Conservation (phyloP, 2,113 vertebrate species). For the Numenius arquata region DNA sequence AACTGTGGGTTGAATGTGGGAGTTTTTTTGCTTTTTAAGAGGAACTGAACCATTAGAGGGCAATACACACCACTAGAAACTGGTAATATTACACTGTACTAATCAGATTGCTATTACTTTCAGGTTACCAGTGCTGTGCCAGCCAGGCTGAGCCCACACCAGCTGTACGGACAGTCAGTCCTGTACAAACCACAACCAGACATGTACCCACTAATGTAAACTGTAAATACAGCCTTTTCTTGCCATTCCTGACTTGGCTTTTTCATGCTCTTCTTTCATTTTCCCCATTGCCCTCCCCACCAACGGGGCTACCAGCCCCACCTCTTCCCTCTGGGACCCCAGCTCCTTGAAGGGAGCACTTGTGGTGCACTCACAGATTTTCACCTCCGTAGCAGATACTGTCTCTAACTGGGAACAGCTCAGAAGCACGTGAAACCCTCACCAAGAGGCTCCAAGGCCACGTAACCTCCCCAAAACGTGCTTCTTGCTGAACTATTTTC, state of each 20-base stretch:
- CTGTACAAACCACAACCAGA: background rate
- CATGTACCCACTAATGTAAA: fast-evolving
- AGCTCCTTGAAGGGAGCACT: background rate
- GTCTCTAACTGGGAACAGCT: background rate
- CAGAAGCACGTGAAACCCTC: background rate
- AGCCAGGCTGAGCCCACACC: fast-evolving
- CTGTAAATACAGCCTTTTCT: background rate
- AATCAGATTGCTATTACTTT: too few relatives aligned
- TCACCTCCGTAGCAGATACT: fast-evolving
- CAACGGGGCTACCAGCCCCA: fast-evolving
- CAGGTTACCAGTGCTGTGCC: fast-evolving
- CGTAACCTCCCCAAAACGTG: background rate
- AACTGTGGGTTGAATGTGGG: fast-evolving
- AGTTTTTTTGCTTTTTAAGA: background rate
- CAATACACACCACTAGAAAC: background rate
- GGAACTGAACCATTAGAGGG: background rate
- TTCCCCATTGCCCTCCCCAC: background rate
- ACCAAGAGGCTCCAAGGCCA: too few relatives aligned
- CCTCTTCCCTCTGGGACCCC: background rate
- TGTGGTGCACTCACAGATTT: too few relatives aligned
- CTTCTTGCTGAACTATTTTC: background rate
- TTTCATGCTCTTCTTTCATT: background rate
- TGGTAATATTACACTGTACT: too few relatives aligned
- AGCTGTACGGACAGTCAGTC: fast-evolving
- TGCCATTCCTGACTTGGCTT: background rate